These are phyloP conservation scores for Lypha dubia DNA, from an alignment of 2,888 invertebrate genomes.

Conservation along the genomic window DNA sequence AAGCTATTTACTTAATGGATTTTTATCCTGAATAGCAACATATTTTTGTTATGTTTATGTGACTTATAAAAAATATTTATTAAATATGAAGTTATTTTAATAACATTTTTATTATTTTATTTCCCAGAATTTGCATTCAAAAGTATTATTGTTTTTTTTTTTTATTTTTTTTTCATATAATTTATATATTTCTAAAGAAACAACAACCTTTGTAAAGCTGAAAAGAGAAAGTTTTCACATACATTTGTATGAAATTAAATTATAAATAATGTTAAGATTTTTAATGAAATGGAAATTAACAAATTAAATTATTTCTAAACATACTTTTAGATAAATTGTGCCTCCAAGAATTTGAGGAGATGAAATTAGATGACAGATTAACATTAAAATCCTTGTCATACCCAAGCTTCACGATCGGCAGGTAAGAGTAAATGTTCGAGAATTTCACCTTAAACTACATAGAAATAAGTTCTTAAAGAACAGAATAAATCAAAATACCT, in stretches of 20 bases:
- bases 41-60: constrained; percentile 64
- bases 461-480: no score
- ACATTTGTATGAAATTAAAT: background rate
- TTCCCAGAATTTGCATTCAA: constrained; percentile 16
- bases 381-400: no score
- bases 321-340: no score
- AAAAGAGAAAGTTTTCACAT: background rate
- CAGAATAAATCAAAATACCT: no score
- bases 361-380: no score
- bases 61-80: constrained; percentile 22
- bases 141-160: no score
- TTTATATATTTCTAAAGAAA: background rate
- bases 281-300: no score
- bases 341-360: no score
- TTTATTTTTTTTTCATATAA: constrained; percentile 11
- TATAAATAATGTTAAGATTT: background rate
- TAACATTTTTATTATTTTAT: constrained; percentile 66
- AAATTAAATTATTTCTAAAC: no score
- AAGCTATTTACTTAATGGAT: constrained; percentile 72
- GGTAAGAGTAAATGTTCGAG: no score
- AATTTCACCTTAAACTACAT: no score
- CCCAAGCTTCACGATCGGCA: no score
- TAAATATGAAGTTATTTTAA: constrained; percentile 51
- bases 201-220: background rate
- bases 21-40: constrained; percentile 67